A percentile compares a stretch with the other conserved stretches of the same genome.
These are phyloP conservation scores for Typhlichthys subterraneus DNA, from an alignment of 2,797 vertebrate species.

Conservation along the genomic window DNA sequence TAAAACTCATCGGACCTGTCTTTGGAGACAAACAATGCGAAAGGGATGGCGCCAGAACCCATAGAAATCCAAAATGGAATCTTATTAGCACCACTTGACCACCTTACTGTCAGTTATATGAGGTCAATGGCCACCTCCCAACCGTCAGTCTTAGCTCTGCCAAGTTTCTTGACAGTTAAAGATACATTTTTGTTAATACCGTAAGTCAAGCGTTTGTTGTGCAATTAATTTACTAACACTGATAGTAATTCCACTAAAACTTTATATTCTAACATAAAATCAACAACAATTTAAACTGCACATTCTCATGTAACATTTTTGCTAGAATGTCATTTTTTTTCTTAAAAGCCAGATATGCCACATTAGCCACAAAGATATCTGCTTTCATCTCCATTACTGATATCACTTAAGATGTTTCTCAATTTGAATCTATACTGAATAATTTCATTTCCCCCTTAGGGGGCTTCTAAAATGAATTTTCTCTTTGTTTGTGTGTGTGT, in stretches of 20 bases:
- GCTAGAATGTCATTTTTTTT: background rate
- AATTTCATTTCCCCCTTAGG: constrained; percentile 11
- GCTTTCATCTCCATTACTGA: constrained; percentile 16
- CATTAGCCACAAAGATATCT: background rate
- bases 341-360: constrained; percentile 21
- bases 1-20: background rate
- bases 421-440: constrained; percentile 15
- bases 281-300: too few species aligned
- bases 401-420: constrained; percentile 4
- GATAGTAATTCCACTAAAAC: background rate
- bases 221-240: background rate
- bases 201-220: background rate
- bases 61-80: background rate
- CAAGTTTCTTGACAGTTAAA: background rate
- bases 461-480: constrained; percentile 13
- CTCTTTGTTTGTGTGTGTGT: background rate
- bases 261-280: too few species aligned
- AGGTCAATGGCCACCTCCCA: constrained; percentile 8
- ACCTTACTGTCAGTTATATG: constrained; percentile 7
- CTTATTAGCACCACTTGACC: background rate
- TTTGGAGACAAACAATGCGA: background rate
- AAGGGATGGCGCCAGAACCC: constrained; percentile 1
- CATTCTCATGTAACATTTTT: constrained; percentile 24
- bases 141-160: constrained; percentile 2
- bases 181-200: background rate